Base-by-base conservation (phyloP, 2,113 vertebrate species). In the Anarrhichthys ocellatus region DNA sequence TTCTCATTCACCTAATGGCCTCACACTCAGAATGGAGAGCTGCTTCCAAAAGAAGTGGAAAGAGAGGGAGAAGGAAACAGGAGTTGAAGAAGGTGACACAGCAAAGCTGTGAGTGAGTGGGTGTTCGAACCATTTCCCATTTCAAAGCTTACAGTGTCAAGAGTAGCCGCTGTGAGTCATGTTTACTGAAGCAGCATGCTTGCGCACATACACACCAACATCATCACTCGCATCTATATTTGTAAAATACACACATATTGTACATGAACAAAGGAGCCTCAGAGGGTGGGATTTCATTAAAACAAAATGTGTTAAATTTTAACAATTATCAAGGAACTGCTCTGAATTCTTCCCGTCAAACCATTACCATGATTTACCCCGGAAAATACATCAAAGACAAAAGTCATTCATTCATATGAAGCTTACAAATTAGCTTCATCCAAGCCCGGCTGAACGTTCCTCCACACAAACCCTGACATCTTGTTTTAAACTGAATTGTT, bases 181-280 rank as follows among this genome's bases (percentile, higher is more conserved):
- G 82, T 85, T 83, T 65, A 65, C 54, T 67, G 36, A 90, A 82
- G 81, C 87, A 73, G 65, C 90, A 87, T 61, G 84, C 66, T 66
- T 36, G 66, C n/a, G 14, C n/a, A 52, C 78, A 69, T 24, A 24
- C 9, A 24, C 77, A 73, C 84, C 2, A 0, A 38, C 48, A 29
- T 36, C 29, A 83, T 10, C 54, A 24, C 40, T 11, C 42, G 75
- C 20, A 67, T 65, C 20, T 74, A 73, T 59, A 59, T 24, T 68
- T 46, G 40, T 46, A 82, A 58, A 29, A 70, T 9, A 73, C 59
- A 76, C 63, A 78, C 5, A 20, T 18, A 56, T 24, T 44, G 56
- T 20, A 54, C 22, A 76, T 7, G 4, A 64, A 80, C 76, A 48
- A 20, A 27, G 15, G 83, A 68, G 27, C 27, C 27, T 64, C 32